phyloP scores from a whole-genome alignment of 2,113 vertebrate species.

The Calyptomena viridis region DNA sequence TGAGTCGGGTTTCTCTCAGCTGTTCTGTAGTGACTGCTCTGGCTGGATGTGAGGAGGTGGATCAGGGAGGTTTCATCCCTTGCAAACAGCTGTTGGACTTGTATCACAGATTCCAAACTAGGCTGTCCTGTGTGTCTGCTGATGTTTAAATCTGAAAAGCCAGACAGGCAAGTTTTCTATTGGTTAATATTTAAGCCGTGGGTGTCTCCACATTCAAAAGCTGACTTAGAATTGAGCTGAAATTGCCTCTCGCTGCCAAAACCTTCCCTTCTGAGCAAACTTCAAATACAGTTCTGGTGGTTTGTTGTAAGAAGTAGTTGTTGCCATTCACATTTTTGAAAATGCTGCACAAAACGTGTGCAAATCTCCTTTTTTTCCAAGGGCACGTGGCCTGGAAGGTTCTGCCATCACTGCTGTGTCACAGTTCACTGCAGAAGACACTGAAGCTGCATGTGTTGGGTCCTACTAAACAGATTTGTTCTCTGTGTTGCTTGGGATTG shows the following conservation, averaged over 20 bases:
- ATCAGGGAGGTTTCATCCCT: not conserved
- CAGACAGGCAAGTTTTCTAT: not conserved
- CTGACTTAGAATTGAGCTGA: not conserved
- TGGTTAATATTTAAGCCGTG: conserved; percentile 28
- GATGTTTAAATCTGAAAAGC: conserved; percentile 18
- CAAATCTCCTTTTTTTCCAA: not conserved
- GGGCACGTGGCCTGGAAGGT: conserved; percentile 12
- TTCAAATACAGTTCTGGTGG: conserved; percentile 38
- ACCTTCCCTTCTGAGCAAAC: not conserved
- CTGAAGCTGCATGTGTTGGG: conserved; percentile 54
- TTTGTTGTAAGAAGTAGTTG: not conserved
- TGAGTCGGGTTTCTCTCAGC: not conserved
- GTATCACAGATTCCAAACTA: not conserved
- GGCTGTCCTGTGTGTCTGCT: not conserved
- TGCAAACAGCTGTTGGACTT: not conserved
- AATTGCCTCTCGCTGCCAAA: not conserved
- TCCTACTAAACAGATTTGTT: not conserved
- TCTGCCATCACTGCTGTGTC: conserved; percentile 21
- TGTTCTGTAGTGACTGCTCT: not conserved
- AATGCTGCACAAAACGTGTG: conserved; percentile 48
- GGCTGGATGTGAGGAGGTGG: not conserved
- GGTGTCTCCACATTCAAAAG: conserved; percentile 29
- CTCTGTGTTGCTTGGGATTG: conserved; percentile 43
- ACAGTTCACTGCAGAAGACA: conserved; percentile 20
- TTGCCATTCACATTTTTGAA: not conserved